Conservation (phyloP, 2,113 vertebrate genomes). For the Pelusios castaneus region DNA sequence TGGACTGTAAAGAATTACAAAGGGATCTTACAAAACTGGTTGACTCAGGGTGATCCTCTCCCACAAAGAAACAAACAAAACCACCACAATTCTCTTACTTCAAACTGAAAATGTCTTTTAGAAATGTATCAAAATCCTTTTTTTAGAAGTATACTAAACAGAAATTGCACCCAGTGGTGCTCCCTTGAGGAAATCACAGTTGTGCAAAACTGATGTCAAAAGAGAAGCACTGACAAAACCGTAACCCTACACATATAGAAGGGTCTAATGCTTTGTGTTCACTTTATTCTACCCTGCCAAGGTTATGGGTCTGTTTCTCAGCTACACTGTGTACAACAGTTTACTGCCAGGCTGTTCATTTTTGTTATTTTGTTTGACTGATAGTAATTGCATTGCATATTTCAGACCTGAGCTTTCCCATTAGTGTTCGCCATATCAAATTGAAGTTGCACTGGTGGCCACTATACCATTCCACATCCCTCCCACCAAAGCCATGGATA, state of each 20-base stretch:
- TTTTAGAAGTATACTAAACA: no score
- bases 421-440: background rate
- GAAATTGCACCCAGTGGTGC: no score
- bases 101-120: no score
- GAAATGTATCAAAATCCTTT: no score
- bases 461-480: background rate
- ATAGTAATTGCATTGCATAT: background rate
- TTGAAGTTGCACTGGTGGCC: background rate
- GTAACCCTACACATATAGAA: no score
- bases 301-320: background rate
- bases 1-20: no score
- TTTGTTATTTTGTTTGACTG: background rate
- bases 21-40: no score
- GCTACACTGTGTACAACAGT: background rate
- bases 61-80: no score
- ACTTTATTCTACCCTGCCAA: background rate
- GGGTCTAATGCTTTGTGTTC: fast-evolving
- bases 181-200: background rate
- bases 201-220: background rate
- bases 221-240: background rate
- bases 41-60: no score
- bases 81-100: no score
- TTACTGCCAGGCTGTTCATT: background rate
- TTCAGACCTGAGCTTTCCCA: background rate
- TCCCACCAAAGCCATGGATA: background rate